Percentiles rank a stretch among this genome's conserved stretches.
These are phyloP conservation scores for Buceros bicornis DNA, from an alignment of 2,797 vertebrate genomes.

Conservation along the genomic window DNA sequence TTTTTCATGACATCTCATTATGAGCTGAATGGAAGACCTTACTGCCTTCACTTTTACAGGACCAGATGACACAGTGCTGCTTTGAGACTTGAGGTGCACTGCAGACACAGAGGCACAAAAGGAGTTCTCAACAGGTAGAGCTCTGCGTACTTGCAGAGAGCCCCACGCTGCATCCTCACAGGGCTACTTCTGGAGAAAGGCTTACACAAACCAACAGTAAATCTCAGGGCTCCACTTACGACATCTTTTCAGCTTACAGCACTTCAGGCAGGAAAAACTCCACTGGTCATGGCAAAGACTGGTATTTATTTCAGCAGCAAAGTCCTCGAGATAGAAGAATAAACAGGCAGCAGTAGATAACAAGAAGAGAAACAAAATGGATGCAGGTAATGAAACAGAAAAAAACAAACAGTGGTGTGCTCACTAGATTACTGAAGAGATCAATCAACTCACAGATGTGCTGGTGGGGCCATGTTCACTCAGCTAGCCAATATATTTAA, in stretches of 20 bases:
- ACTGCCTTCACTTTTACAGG: neutral
- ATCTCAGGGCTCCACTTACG: neutral
- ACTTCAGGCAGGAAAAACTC: neutral
- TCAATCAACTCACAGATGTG: neutral
- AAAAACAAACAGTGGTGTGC: neutral
- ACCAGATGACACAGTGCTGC: too few species aligned
- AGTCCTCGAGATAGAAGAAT: neutral
- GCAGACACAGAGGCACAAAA: neutral
- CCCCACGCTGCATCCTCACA: neutral
- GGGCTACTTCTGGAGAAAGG: neutral
- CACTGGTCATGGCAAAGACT: neutral
- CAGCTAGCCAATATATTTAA: neutral
- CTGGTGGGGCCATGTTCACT: neutral
- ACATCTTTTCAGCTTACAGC: neutral
- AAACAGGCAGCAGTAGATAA: neutral
- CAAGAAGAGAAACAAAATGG: neutral
- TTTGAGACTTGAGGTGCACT: neutral
- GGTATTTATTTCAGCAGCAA: neutral
- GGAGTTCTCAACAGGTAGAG: too few species aligned
- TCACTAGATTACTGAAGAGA: neutral
- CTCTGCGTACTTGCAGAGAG: rapidly evolving
- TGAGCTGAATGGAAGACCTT: neutral
- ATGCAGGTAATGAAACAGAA: neutral
- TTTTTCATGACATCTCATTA: neutral
- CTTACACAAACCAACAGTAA: neutral